Evolutionary conservation across 2,113 vertebrate species (phyloP), one percentile per base, ranked within the genome.

Genomic region (Dendrocopos noguchii): DNA sequence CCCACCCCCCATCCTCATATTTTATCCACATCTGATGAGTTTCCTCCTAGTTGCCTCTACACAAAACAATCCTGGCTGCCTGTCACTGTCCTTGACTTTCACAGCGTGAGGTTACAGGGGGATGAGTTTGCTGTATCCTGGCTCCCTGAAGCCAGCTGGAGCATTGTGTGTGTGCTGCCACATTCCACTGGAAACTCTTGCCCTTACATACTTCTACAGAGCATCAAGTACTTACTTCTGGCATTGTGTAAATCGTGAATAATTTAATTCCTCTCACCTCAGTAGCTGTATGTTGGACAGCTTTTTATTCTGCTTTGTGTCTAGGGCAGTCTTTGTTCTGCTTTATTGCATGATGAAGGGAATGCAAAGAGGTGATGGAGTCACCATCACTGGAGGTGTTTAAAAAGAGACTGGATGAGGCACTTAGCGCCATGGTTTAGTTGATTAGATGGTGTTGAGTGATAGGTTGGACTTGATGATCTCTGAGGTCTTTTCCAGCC

Each of bases 91-190:
- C 39, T 63, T 12, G 36, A 34, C 27, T 34, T 39, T 27, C 17
- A 10, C 9, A 20, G 17, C 15, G 3, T 9, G 80, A 44, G 34
- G 34, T 25, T 59, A 18, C 42, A 34, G 73, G 66, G 52, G 22
- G 7, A 68, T 71, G 61, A 13, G 20, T 71, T 50, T 55, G 53
- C 11, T 39, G 39, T 33, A 2, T 56, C 21, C 61, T 67, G 47
- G 18, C 24, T 75, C 64, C 28, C 46, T 59, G 47, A 65, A 36
- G 16, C 71, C 68, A 46, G 4, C 29, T 80, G 83, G 29, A 78
- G 24, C 71, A 11, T 24, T 64, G 44, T 50, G 28, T 68, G 0
- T n/a, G 3, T 0, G 0, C 28, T 65, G 44, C n/a, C 29, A 9
- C 10, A 0, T 19, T 27, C 29, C 6, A 27, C 15, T 53, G 56